Evolutionary conservation across 2,888 invertebrate species (phyloP), one percentile per base, ranked within the genome.

Genomic region (Acronicta alni): DNA sequence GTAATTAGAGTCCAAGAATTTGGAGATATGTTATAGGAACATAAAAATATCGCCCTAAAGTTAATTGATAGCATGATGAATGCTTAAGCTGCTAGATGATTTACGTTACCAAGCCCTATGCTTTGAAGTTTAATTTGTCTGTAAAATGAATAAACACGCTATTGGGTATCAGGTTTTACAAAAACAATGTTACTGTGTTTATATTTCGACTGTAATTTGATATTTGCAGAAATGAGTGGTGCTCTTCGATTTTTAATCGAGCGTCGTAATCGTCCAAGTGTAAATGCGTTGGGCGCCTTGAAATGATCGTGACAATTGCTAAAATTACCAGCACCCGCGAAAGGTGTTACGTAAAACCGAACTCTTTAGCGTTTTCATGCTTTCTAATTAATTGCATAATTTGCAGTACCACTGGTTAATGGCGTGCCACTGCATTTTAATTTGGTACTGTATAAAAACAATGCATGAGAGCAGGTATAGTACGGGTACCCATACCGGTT

Each of bases 351-450:
- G 67, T 75, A 77, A 79, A 55, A 44, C 42, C 52, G 18, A 55
- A 72, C 60, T 63, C 66, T 67, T 64, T 62, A 57, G 55, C 56
- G 54, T 74, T 83, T 84, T 79, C 72, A 81, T 81, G 80, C 86
- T 85, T 86, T 86, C 86, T 82, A 83, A 82, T 84, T 79, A 80
- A 80, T 83, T 83, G 71, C 74, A 72, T 73, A 75, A 78, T 81
- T 62, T 73, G 55, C 32, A 48, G 32, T 47, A 49, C 46, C 45
- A 52, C 54, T 37, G 55, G 32, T 65, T 68, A 72, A 72, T 69
- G 62, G 54, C 51, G 46, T 57, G 53, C 30, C 47, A 57, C 42
- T 62, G 56, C 54, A 54, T 43, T 55, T 57, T 37, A 17, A 42
- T 45, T 15, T 30, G 18, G 15, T 26, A 16, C 16, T 35, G n/a